Percentiles rank a stretch among this genome's conserved stretches.
Conservation (phyloP, 2,797 vertebrate genomes). For the Eutrigla gurnardus region DNA sequence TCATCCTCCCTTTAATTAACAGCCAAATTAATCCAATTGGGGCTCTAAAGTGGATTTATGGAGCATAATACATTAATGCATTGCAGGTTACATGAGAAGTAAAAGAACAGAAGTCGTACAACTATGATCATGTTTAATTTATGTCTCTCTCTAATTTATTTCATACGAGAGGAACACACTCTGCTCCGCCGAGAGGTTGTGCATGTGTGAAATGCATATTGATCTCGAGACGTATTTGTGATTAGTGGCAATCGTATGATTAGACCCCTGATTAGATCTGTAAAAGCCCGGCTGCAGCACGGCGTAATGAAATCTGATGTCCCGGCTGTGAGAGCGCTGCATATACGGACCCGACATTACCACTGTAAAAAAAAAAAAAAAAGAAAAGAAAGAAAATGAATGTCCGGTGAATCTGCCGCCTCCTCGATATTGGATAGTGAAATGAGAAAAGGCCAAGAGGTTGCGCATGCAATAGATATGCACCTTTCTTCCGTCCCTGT, state of each 20-base stretch:
- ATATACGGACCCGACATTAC: constrained; percentile 40
- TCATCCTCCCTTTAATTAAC: constrained; percentile 66
- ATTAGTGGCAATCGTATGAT: constrained; percentile 63
- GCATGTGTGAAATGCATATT: constrained; percentile 65
- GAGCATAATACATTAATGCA: constrained; percentile 60
- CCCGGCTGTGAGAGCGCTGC: constrained; percentile 33
- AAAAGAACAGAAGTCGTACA: constrained; percentile 49
- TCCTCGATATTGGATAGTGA: constrained; percentile 40
- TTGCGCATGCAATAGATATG: constrained; percentile 49
- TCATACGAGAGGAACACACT: constrained; percentile 37
- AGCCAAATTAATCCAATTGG: constrained; percentile 71
- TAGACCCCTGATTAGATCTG: constrained; percentile 71
- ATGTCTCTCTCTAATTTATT: constrained; percentile 44
- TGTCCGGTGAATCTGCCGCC: constrained; percentile 18
- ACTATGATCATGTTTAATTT: constrained; percentile 65
- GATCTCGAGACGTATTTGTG: constrained; percentile 60
- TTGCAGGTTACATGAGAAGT: constrained; percentile 64
- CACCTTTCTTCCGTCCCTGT: constrained; percentile 45
- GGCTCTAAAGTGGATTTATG: constrained; percentile 61
- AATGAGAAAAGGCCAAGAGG: constrained; percentile 51
- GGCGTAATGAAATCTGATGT: constrained; percentile 74
- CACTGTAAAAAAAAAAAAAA: constrained; percentile 46
- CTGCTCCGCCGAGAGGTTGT: constrained; percentile 24
- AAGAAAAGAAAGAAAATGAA: constrained; percentile 23
- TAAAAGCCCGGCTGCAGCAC: constrained; percentile 24